A percentile compares a stretch with the other conserved stretches of the same genome.
Conservation (phyloP, 2,888 invertebrate species). For the Sycophila texana region DNA sequence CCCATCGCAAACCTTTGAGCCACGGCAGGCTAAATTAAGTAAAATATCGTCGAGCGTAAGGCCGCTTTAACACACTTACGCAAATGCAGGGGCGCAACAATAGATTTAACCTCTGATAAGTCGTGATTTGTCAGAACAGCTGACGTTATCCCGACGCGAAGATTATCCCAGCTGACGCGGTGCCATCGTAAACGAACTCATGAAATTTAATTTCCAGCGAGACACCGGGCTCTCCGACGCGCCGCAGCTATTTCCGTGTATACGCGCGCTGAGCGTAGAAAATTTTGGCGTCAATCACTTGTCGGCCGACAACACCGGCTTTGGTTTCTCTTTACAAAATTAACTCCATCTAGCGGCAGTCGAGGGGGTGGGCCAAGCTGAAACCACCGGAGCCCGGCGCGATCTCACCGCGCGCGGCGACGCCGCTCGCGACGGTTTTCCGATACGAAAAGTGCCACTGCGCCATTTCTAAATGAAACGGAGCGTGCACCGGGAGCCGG, state of each 20-base stretch:
- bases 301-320: constrained; percentile 30
- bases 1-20: too few species aligned
- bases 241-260: constrained; percentile 31
- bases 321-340: constrained; percentile 55
- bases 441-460: constrained; percentile 46
- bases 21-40: too few species aligned
- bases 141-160: constrained; percentile 32
- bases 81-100: too few species aligned
- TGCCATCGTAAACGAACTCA: constrained; percentile 3
- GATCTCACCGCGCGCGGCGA: constrained; percentile 26
- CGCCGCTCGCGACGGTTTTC: constrained; percentile 46
- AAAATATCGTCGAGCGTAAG: too few species aligned
- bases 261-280: constrained; percentile 1
- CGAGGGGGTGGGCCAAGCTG: not conserved
- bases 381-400: not conserved
- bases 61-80: too few species aligned
- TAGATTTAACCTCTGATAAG: not conserved
- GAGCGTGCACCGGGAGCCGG: constrained; percentile 15
- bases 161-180: constrained; percentile 7
- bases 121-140: constrained; percentile 17
- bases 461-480: constrained; percentile 54
- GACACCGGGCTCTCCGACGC: constrained; percentile 1
- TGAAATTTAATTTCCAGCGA: constrained; percentile 47
- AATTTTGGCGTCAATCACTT: constrained; percentile 50
- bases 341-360: constrained; percentile 46